Base-by-base conservation (phyloP, 2,888 invertebrate species). In the Abscondita cerata region DNA sequence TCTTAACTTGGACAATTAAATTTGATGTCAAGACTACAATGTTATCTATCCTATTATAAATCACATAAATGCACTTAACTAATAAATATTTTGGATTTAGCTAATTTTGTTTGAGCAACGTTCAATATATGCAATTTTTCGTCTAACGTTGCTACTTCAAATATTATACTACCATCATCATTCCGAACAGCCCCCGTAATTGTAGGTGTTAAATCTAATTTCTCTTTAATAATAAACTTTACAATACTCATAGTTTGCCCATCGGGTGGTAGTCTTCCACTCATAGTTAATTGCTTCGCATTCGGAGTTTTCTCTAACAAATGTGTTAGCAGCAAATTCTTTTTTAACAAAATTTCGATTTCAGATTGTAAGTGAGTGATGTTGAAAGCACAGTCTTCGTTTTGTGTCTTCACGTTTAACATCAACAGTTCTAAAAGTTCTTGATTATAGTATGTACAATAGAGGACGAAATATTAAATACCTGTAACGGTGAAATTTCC, bases 121-220 rank as follows among this genome's bases (percentile, higher is more conserved):
- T 53, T 66, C 13, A 74, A 66, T 19, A 75, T 65, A 36, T 52
- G 53, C 18, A 75, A 36, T 64, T 75, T 72, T 40, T 76, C 71
- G 19, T 68, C 67, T 2, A 75, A 52, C 38, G 54, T 72, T 25
- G 53, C 50, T 40, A 74, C 59, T 64, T 72, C 68, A 58, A 76
- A 76, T 11, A 67, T 71, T 48, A 76, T 70, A 52, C 64, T 71
- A 3, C 64, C 63, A 56, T 72, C 68, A 5, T 13, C n/a, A 55
- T 71, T 72, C 46, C 68, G 64, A 5, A 41, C 55, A 4, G 72
- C 75, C 13, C 68, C 63, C 2, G 67, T 60, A 1, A 72, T 62
- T 20, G 53, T 63, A 33, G 72, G 62, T n/a, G 54, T 52, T 38
- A 72, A 18, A 16, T 65, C 64, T 31, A 76, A 62, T 62, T 73